Base-by-base conservation (phyloP, 1,140 invertebrate species). In the Atta cephalotes region DNA sequence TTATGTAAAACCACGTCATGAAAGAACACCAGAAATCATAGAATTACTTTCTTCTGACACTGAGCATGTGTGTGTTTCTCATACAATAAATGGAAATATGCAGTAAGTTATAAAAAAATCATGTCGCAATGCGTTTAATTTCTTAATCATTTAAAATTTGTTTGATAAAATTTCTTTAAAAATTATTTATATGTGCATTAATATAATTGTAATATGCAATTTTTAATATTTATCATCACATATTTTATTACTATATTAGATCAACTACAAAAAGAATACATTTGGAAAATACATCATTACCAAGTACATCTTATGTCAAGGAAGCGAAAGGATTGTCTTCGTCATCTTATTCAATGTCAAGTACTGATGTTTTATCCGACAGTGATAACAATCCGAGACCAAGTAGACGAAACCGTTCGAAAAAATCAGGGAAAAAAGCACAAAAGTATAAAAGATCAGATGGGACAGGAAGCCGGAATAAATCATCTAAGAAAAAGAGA, bases 1-100 rank as follows among this genome's bases (percentile, higher is more conserved):
- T n/a, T 95, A 95, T 84, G 95, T 96, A 3, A 96, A 96, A 89
- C 95, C 96, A 14, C 95, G 94, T 81, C 93, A 94, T 70, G 95
- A 96, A 86, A 93, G 96, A 78, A 96, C 96, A 35, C 96, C 96
- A 12, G 95, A 95, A 92, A 92, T 96, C 0, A 95, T 96, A 56
- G 93, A 96, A 21, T 66, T 95, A 7, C 91, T 95, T 25, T 95
- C 95, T 5, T 95, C 94, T 7, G 95, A 95, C 60, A 89, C 89
- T 53, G 94, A 91, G 12, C 71, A 86, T 56, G 39, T 60, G 28
- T 63, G 76, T 66, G 28, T 84, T 74, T 9, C 77, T 74, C 62
- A 87, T 49, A 31, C 25, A 78, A 53, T 84, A 12, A 89, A 82
- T n/a, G 79, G 79, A 31, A 88, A 79, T 10, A 10, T 28, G 21